phyloP scores from a whole-genome alignment of 2,888 invertebrate species.

The Sarcophaga caerulescens region DNA sequence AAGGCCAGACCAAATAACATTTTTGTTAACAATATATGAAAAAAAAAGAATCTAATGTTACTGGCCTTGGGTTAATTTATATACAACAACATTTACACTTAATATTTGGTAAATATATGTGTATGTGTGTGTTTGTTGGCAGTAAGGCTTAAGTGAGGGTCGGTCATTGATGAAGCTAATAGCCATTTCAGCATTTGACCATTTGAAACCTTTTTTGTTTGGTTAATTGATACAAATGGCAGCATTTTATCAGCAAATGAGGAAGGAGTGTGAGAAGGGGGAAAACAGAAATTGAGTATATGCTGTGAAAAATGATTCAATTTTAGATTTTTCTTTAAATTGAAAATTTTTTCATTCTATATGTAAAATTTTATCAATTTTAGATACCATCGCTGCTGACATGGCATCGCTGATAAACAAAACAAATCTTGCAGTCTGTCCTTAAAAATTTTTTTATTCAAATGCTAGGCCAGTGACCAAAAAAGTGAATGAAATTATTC shows the following conservation, averaged over 20 bases:
- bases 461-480: no score
- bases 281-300: neutral
- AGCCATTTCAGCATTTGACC: conserved; percentile 74
- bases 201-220: conserved; percentile 79
- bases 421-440: no score
- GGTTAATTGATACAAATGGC: conserved; percentile 81
- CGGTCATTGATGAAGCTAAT: conserved; percentile 57
- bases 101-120: neutral
- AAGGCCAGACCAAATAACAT: conserved; percentile 33
- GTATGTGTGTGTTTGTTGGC: conserved; percentile 28
- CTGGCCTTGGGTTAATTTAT: conserved; percentile 36
- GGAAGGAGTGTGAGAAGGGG: neutral
- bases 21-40: conserved; percentile 50
- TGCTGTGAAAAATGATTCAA: no score
- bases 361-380: no score
- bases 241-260: conserved; percentile 69
- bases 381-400: no score
- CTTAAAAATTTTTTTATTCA: no score
- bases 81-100: conserved; percentile 7
- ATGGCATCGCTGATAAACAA: no score
- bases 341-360: no score
- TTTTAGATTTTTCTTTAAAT: no score
- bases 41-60: conserved; percentile 16
- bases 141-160: conserved; percentile 57
- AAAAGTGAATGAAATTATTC: no score